phyloP scores from a whole-genome alignment of 1,140 invertebrate species.

The Drosophila repleta region DNA sequence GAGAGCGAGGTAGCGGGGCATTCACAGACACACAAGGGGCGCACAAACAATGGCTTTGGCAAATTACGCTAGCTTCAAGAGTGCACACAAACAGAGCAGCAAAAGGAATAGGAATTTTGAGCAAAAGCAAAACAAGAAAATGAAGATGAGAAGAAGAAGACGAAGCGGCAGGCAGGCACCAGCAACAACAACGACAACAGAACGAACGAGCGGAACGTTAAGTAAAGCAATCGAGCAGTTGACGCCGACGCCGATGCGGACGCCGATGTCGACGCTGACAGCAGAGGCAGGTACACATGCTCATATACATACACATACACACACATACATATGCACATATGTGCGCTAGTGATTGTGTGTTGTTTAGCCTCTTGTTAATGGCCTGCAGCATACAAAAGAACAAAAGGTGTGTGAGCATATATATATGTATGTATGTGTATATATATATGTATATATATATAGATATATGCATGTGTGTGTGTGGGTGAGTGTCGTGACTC shows the following conservation, averaged over 20 bases:
- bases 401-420: conserved; percentile 53
- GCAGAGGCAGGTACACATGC: conserved; percentile 37
- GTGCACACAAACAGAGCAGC: conserved; percentile 38
- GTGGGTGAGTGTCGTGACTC: conserved; percentile 17
- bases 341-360: conserved; percentile 24
- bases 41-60: conserved; percentile 61
- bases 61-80: conserved; percentile 61
- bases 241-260: conserved; percentile 5
- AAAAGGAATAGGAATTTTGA: conserved; percentile 36
- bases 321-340: conserved; percentile 12
- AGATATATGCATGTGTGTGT: conserved; percentile 29
- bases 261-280: conserved; percentile 36
- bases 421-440: conserved; percentile 8
- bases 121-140: conserved; percentile 18
- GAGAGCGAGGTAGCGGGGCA: background rate
- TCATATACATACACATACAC: conserved; percentile 19
- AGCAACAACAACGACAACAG: background rate
- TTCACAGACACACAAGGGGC: conserved; percentile 17
- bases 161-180: conserved; percentile 20
- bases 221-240: conserved; percentile 52
- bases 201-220: conserved; percentile 16
- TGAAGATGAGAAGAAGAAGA: conserved; percentile 2
- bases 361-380: conserved; percentile 68
- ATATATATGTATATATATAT: background rate
- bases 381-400: conserved; percentile 67